Conservation (phyloP, 2,113 vertebrate species). For the Zosterops lateralis region DNA sequence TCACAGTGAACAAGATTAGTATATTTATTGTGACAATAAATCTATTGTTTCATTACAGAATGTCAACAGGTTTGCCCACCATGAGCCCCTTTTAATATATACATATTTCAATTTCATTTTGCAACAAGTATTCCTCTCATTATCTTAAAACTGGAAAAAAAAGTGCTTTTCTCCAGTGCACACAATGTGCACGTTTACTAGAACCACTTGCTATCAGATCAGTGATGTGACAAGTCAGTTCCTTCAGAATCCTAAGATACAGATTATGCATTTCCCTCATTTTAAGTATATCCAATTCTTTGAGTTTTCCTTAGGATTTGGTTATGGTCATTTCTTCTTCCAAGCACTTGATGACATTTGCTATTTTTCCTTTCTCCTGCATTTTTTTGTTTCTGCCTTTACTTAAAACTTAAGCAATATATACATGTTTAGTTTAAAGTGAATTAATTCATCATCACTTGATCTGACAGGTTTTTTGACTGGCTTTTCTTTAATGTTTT, state of each 20-base stretch:
- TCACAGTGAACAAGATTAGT: not conserved
- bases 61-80: not conserved
- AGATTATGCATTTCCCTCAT: not conserved
- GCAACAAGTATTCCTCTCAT: not conserved
- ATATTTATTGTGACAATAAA: not conserved
- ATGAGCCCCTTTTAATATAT: not conserved
- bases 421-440: not conserved
- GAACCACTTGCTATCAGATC: not conserved
- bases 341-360: not conserved
- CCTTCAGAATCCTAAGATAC: not conserved
- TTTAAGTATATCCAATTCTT: not conserved
- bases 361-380: not conserved
- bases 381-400: not conserved
- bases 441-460: not conserved
- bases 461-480: not conserved
- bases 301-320: not conserved
- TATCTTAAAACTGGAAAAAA: not conserved
- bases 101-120: not conserved
- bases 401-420: not conserved
- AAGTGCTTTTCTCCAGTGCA: not conserved
- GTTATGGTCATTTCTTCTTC: not conserved
- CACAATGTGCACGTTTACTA: not conserved
- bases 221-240: not conserved
- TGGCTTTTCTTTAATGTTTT: not conserved
- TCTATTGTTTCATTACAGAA: not conserved